Conservation (phyloP, 2,888 invertebrate genomes). For the Cistogaster globosa region DNA sequence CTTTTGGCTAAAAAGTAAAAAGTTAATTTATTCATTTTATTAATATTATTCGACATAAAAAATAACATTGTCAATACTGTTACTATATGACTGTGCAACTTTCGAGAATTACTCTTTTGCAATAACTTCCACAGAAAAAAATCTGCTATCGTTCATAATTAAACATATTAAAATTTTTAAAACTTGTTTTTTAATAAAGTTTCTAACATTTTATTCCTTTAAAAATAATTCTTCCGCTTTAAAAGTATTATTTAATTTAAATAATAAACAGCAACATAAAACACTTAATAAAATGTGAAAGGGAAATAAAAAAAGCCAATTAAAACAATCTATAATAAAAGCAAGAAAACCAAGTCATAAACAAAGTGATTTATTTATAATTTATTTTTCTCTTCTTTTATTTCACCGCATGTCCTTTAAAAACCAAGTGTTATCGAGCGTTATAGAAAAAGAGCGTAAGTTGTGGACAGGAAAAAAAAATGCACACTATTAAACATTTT, state of each 20-base stretch:
- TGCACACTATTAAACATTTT: conserved; percentile 16
- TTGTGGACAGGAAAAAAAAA: not conserved
- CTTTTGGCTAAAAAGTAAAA: too few species aligned
- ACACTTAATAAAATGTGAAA: conserved; percentile 4
- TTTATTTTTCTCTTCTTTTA: conserved; percentile 1
- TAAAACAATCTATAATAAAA: conserved; percentile 19
- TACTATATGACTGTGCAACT: too few species aligned
- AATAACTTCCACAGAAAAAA: too few species aligned
- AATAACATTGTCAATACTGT: too few species aligned
- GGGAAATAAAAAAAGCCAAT: conserved; percentile 6
- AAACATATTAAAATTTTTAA: too few species aligned
- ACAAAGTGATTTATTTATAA: conserved; percentile 9
- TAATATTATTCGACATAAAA: too few species aligned
- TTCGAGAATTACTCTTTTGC: too few species aligned
- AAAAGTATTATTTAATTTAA: not conserved
- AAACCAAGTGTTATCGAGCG: not conserved
- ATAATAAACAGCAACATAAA: conserved; percentile 14
- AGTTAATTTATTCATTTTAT: too few species aligned
- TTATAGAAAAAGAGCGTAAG: not conserved
- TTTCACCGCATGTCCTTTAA: not conserved
- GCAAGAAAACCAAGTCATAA: not conserved
- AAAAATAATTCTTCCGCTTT: not conserved
- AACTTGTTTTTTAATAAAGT: not conserved
- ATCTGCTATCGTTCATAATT: too few species aligned
- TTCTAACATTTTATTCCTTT: not conserved